A percentile compares a stretch with the other conserved stretches of the same genome.
Conservation (phyloP, 2,797 vertebrate genomes). For the Urophycis tenuis region DNA sequence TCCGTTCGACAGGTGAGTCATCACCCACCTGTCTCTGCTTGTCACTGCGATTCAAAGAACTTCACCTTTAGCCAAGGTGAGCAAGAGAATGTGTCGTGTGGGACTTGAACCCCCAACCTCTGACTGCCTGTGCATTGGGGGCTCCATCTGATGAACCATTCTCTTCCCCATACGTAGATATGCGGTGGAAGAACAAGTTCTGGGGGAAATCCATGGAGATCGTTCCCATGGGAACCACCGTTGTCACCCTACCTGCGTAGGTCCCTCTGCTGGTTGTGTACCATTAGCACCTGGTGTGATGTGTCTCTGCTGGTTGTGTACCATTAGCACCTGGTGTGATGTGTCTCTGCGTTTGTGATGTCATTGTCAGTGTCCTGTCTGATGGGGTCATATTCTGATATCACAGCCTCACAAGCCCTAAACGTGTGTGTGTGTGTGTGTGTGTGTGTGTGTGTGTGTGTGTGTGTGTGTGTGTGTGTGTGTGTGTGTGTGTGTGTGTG, state of each 20-base stretch:
- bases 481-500: too few relatives aligned
- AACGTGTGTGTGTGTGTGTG: too few relatives aligned
- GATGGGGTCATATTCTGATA: too few relatives aligned
- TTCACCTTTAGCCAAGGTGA: conserved; percentile 95
- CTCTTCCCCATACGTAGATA: conserved; percentile 68
- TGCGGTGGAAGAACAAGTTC: conserved; percentile 99
- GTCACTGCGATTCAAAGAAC: conserved; percentile 88
- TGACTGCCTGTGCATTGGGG: background rate
- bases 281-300: too few relatives aligned
- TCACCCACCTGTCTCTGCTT: conserved; percentile 94
- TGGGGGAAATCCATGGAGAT: conserved; percentile 99
- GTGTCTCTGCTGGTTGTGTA: too few relatives aligned
- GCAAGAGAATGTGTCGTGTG: conserved; percentile 39
- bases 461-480: background rate
- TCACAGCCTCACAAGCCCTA: too few relatives aligned
- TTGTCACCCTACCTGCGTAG: conserved; percentile 87
- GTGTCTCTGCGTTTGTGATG: too few relatives aligned
- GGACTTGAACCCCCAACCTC: background rate
- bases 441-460: too few relatives aligned
- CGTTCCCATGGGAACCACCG: conserved; percentile 90
- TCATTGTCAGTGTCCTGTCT: too few relatives aligned
- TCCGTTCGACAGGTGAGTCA: conserved; percentile 82
- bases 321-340: too few relatives aligned
- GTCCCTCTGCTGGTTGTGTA: conserved; percentile 35
- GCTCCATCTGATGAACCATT: background rate